These are phyloP conservation scores for Azorinus chamasolen DNA, from an alignment of 2,888 invertebrate species.

Conservation along the genomic window DNA sequence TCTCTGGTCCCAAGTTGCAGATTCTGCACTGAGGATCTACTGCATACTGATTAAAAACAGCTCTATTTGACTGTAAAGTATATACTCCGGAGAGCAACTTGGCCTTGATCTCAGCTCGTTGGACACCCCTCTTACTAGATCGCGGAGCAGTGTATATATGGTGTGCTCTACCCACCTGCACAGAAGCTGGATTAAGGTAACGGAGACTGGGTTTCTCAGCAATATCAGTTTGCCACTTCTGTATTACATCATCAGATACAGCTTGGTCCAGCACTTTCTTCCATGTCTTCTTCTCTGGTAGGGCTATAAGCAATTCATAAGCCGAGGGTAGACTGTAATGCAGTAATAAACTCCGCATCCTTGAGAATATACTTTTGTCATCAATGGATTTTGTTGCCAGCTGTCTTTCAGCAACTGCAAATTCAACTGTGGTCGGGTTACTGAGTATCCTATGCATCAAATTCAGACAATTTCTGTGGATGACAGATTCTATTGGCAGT, in stretches of 20 bases:
- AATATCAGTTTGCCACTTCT: constrained; percentile 4
- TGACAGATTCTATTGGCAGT: neutral
- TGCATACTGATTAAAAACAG: constrained; percentile 7
- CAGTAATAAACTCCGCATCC: neutral
- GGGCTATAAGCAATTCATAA: neutral
- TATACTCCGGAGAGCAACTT: neutral
- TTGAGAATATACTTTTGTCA: neutral
- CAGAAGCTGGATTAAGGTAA: constrained; percentile 7
- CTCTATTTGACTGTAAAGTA: neutral
- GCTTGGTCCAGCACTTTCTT: neutral
- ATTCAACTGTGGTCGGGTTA: neutral
- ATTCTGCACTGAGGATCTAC: too few relatives aligned
- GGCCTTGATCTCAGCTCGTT: neutral
- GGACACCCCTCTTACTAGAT: neutral
- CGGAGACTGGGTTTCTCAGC: constrained; percentile 3
- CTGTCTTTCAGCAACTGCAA: constrained; percentile 11
- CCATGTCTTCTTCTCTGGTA: neutral
- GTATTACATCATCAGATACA: constrained; percentile 1
- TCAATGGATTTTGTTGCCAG: neutral
- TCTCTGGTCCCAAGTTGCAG: too few relatives aligned
- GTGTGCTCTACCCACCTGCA: constrained; percentile 5
- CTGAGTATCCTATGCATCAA: neutral
- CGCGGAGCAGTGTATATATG: neutral
- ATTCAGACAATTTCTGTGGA: constrained; percentile 9
- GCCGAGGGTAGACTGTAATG: constrained; percentile 1